Percentiles rank a stretch among this genome's conserved stretches.
Conservation (phyloP, 2,113 vertebrate species). For the human (Homo sapiens) region DNA sequence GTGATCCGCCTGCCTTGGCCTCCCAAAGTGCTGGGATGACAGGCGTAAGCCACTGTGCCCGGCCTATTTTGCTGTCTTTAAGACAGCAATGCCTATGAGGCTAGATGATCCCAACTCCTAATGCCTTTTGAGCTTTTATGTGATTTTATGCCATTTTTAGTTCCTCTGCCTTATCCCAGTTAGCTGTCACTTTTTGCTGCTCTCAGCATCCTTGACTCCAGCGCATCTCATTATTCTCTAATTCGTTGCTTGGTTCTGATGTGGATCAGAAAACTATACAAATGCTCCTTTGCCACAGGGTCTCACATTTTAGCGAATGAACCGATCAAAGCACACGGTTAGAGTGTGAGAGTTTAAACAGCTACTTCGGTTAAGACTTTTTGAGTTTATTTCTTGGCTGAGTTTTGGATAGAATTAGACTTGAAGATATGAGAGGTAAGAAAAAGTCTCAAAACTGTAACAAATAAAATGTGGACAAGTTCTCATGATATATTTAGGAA, state of each 20-base stretch:
- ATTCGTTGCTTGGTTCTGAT: neutral
- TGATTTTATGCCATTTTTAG: conserved; percentile 3
- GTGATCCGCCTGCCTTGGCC: no score
- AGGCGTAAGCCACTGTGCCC: no score
- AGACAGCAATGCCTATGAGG: neutral
- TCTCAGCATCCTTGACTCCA: neutral
- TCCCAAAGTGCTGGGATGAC: no score
- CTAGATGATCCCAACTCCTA: neutral
- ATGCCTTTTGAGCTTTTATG: neutral
- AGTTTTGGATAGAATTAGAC: neutral
- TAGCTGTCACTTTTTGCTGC: neutral
- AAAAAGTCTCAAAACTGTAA: neutral
- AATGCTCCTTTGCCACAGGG: neutral
- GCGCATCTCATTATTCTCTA: neutral
- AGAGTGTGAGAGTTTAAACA: neutral
- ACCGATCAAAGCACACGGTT: neutral
- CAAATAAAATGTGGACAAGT: neutral
- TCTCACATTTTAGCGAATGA: neutral
- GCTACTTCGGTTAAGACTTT: neutral
- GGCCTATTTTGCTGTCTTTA: neutral
- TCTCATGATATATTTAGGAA: neutral
- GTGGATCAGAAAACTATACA: neutral
- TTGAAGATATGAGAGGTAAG: neutral
- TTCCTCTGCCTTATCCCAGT: neutral
- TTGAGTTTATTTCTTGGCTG: neutral